Conservation (phyloP, 2,797 vertebrate species). For the Sebastes wilsoni region DNA sequence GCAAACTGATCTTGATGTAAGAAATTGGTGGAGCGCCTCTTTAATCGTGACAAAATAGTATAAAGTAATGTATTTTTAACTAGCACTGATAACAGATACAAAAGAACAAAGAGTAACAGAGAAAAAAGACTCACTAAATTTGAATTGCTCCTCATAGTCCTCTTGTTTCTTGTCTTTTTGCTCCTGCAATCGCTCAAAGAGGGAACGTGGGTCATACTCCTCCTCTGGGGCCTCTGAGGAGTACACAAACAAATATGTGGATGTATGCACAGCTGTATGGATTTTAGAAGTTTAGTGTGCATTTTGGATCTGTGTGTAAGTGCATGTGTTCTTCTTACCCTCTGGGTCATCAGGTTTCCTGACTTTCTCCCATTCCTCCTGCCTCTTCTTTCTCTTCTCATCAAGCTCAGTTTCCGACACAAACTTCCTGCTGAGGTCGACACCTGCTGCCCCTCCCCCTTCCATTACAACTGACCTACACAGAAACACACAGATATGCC, state of each 20-base stretch:
- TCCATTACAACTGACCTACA: constrained; percentile 83
- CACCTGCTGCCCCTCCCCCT: constrained; percentile 75
- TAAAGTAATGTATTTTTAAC: background rate
- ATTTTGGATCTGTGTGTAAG: background rate
- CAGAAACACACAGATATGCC: background rate
- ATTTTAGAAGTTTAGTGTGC: background rate
- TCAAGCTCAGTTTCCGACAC: constrained; percentile 93
- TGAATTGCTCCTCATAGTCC: constrained; percentile 97
- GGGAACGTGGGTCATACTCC: constrained; percentile 90
- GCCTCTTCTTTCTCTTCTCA: constrained; percentile 90
- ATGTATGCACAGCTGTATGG: background rate
- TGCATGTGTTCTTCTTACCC: constrained; percentile 78
- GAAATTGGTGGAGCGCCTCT: background rate
- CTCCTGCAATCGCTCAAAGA: constrained; percentile 94
- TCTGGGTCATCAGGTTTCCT: constrained; percentile 94
- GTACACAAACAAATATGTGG: constrained; percentile 23
- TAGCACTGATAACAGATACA: background rate
- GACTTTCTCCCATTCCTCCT: constrained; percentile 98
- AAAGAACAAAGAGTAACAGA: background rate
- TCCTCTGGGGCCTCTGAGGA: constrained; percentile 93
- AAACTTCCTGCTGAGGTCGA: constrained; percentile 93
- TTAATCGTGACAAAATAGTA: background rate
- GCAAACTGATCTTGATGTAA: background rate
- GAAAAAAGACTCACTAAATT: constrained; percentile 90
- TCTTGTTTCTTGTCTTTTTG: constrained; percentile 98